Percentiles rank a stretch among this genome's conserved stretches.
phyloP scores from a whole-genome alignment of 2,797 vertebrate genomes.

The Thripadectes ignobilis region DNA sequence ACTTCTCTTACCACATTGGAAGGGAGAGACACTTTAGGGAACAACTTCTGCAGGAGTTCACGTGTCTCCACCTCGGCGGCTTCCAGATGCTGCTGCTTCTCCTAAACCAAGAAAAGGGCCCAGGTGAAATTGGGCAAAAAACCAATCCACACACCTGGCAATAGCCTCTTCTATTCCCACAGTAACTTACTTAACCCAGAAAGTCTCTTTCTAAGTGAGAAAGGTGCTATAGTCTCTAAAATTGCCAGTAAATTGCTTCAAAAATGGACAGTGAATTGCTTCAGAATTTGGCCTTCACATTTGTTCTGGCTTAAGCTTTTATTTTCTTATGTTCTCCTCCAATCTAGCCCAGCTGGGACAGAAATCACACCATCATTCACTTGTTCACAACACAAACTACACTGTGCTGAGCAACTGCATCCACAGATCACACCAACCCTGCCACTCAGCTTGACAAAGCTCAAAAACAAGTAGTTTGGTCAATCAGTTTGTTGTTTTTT shows the following conservation, averaged over 20 bases:
- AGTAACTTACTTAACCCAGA: background rate
- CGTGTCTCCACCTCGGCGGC: conserved; percentile 83
- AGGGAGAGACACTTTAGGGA: conserved; percentile 89
- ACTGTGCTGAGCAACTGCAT: background rate
- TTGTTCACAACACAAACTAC: background rate
- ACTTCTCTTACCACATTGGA: conserved; percentile 76
- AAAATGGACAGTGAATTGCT: background rate
- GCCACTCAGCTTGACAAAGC: background rate
- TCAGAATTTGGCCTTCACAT: background rate
- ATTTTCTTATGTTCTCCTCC: background rate
- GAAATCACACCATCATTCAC: background rate
- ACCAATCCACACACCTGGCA: fast-evolving
- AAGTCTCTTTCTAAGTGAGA: background rate
- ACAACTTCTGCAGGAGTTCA: conserved; percentile 88
- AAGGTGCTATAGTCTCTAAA: background rate
- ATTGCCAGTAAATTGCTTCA: background rate
- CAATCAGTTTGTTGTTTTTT: background rate
- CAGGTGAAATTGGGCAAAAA: background rate
- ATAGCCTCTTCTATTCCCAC: background rate
- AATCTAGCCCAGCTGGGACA: background rate
- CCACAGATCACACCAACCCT: background rate
- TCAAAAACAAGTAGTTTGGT: background rate
- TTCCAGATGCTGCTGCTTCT: conserved; percentile 84
- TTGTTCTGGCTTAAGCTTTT: background rate
- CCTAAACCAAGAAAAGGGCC: conserved; percentile 77